phyloP scores from a whole-genome alignment of 2,888 invertebrate species.

The Malthinus flaveolus region DNA sequence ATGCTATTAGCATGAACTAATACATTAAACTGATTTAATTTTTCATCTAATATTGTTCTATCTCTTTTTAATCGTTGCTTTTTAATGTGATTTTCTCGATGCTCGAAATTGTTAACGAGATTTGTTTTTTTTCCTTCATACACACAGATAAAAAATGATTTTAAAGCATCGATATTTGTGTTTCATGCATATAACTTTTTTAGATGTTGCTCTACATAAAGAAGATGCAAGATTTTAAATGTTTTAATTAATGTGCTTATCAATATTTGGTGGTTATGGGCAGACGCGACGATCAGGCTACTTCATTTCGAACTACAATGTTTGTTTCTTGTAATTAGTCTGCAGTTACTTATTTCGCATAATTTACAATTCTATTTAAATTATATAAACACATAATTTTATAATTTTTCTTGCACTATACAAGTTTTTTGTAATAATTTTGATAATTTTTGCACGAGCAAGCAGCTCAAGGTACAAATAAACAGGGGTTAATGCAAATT shows the following conservation, averaged over 20 bases:
- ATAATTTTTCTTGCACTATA: no score
- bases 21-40: not conserved
- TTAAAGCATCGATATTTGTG: constrained; percentile 9
- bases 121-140: not conserved
- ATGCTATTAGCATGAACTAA: no score
- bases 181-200: constrained; percentile 48
- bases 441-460: no score
- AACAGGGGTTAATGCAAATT: no score
- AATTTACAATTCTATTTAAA: not conserved
- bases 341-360: constrained; percentile 26
- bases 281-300: constrained; percentile 54
- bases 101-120: not conserved
- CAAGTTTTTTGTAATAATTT: no score
- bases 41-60: constrained; percentile 2
- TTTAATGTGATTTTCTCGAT: constrained; percentile 8
- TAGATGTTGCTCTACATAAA: constrained; percentile 48
- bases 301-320: constrained; percentile 46
- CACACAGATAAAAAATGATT: not conserved
- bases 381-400: not conserved
- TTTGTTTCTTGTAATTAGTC: constrained; percentile 50
- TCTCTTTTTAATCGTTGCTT: not conserved
- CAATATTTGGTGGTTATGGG: constrained; percentile 51
- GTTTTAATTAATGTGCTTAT: constrained; percentile 33
- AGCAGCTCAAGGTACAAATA: no score
- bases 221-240: constrained; percentile 38